A percentile compares a stretch with the other conserved stretches of the same genome.
Evolutionary conservation across 1,140 invertebrate genomes (phyloP).

Genomic region (Brachionus plicatilis): DNA sequence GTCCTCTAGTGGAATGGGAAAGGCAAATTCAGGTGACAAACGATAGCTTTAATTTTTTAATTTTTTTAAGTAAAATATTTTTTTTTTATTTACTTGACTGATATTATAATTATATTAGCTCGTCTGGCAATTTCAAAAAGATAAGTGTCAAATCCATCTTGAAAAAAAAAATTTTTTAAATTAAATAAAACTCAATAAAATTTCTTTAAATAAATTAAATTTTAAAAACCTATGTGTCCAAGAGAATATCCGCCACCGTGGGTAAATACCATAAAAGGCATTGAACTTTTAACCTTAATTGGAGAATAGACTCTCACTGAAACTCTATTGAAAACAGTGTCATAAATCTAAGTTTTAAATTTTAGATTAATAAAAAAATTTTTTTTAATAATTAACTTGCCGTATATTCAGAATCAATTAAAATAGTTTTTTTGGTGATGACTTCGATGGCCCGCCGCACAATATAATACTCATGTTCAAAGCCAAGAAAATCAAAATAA

Average conservation of each 20-base stretch:
- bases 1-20: slow-evolving; percentile 47
- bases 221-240: background rate
- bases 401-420: background rate
- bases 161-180: background rate
- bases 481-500: background rate
- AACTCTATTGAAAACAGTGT: background rate
- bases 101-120: slow-evolving; percentile 44
- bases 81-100: slow-evolving; percentile 45
- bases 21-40: slow-evolving; percentile 48
- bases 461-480: slow-evolving; percentile 4
- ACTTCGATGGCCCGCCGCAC: background rate
- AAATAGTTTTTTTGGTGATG: background rate
- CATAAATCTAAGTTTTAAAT: background rate
- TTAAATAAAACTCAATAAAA: background rate
- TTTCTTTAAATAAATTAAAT: too few relatives aligned
- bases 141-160: slow-evolving; percentile 13
- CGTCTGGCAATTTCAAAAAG: slow-evolving; percentile 32
- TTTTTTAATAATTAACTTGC: background rate
- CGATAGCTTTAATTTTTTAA: slow-evolving; percentile 44
- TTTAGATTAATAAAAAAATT: background rate
- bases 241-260: slow-evolving; percentile 30
- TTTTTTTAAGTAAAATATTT: background rate
- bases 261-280: background rate
- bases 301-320: slow-evolving; percentile 30
- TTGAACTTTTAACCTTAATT: background rate